Percentiles rank a stretch among this genome's conserved stretches.
Evolutionary conservation across 2,113 vertebrate species (phyloP).

Genomic region (Labeo catla): DNA sequence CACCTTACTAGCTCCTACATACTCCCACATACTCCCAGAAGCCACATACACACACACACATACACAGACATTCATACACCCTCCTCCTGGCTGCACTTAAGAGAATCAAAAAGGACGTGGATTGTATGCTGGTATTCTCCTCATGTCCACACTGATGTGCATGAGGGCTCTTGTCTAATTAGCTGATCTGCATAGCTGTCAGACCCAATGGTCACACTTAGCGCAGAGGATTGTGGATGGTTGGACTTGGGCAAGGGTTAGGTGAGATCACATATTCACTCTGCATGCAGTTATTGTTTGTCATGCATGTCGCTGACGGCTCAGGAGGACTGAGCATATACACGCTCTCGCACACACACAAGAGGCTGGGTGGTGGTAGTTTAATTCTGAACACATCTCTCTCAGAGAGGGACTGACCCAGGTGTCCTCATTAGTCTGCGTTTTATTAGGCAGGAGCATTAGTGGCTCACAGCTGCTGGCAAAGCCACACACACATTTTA

Average conservation of each 20-base stretch:
- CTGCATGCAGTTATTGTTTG: slow-evolving; percentile 22
- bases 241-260: slow-evolving; percentile 54
- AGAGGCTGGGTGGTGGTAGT: slow-evolving; percentile 12
- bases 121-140: not conserved
- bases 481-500: slow-evolving; percentile 16
- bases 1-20: slow-evolving; percentile 55
- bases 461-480: slow-evolving; percentile 46
- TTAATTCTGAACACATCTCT: slow-evolving; percentile 51
- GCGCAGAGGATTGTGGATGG: slow-evolving; percentile 48
- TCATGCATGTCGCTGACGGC: slow-evolving; percentile 1
- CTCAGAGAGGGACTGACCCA: slow-evolving; percentile 57
- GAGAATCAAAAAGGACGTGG: not conserved
- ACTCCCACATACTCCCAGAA: slow-evolving; percentile 41
- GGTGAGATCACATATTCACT: slow-evolving; percentile 49
- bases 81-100: slow-evolving; percentile 9
- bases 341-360: slow-evolving; percentile 38
- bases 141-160: slow-evolving; percentile 39
- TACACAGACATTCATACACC: not conserved
- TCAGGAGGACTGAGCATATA: not conserved
- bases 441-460: slow-evolving; percentile 55
- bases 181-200: slow-evolving; percentile 63
- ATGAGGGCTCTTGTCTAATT: slow-evolving; percentile 63
- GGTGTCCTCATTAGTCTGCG: slow-evolving; percentile 71
- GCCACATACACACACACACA: not conserved
- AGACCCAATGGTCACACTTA: slow-evolving; percentile 47